These are phyloP conservation scores for Lycia hirtaria DNA, from an alignment of 2,888 invertebrate species.

Conservation along the genomic window DNA sequence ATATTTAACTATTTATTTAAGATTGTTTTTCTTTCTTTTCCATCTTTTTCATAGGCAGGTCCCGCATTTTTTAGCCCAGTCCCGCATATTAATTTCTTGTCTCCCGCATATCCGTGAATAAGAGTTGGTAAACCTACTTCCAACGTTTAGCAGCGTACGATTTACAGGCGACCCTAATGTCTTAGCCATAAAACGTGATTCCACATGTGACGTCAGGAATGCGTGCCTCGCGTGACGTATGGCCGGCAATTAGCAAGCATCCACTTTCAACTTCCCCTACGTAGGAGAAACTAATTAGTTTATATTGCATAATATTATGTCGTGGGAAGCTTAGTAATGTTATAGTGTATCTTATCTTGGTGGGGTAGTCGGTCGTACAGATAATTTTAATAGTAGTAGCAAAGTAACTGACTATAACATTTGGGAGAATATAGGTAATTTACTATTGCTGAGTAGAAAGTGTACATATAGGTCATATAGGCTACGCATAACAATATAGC, in stretches of 20 bases:
- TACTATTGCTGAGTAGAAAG: no score
- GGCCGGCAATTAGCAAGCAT: slow-evolving; percentile 65
- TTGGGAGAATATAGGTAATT: no score
- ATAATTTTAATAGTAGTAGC: neutral
- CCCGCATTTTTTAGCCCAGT: no score
- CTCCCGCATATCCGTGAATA: no score
- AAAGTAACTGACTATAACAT: no score
- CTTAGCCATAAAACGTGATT: slow-evolving; percentile 35
- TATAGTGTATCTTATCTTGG: slow-evolving; percentile 11
- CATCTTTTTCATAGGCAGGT: no score
- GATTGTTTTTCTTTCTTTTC: no score
- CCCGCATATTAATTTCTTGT: no score
- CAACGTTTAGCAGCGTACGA: slow-evolving; percentile 13
- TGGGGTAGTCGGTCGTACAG: neutral
- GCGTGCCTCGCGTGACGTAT: slow-evolving; percentile 67
- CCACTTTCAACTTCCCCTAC: slow-evolving; percentile 43
- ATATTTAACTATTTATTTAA: no score
- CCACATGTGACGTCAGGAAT: slow-evolving; percentile 31
- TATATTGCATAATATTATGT: slow-evolving; percentile 35
- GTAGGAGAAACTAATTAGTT: slow-evolving; percentile 52
- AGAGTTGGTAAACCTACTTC: no score
- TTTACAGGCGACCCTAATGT: slow-evolving; percentile 24
- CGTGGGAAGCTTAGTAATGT: slow-evolving; percentile 24
- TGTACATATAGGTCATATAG: no score
- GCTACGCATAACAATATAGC: no score